Percentiles rank a stretch among this genome's conserved stretches.
These are phyloP conservation scores for Anabas testudineus DNA, from an alignment of 2,797 vertebrate species.

Conservation along the genomic window DNA sequence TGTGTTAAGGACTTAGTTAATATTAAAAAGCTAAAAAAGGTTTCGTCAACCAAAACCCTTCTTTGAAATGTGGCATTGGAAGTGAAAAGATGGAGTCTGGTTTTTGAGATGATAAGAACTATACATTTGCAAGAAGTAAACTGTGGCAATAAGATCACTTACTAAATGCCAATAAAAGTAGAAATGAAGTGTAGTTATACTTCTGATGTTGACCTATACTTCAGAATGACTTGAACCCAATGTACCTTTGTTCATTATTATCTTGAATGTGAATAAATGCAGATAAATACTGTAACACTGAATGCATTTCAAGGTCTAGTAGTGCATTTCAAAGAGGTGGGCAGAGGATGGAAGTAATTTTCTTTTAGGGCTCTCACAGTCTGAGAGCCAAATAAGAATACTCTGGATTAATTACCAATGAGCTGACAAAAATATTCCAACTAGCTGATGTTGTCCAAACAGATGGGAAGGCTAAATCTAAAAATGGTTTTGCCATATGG, in stretches of 20 bases:
- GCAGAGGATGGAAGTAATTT: slow-evolving; percentile 45
- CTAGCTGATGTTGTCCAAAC: slow-evolving; percentile 41
- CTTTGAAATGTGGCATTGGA: slow-evolving; percentile 12
- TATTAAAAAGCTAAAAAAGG: slow-evolving; percentile 8
- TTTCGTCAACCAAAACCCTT: slow-evolving; percentile 5
- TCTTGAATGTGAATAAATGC: slow-evolving; percentile 23
- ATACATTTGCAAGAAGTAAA: background rate
- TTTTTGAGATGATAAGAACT: background rate
- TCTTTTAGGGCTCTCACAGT: slow-evolving; percentile 46
- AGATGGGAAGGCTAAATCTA: slow-evolving; percentile 13
- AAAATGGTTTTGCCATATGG: slow-evolving; percentile 22
- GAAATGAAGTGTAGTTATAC: background rate
- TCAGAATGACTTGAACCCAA: slow-evolving; percentile 3
- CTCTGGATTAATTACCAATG: slow-evolving; percentile 47
- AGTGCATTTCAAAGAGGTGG: slow-evolving; percentile 17
- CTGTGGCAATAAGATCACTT: background rate
- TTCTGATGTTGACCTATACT: background rate
- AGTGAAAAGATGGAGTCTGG: background rate
- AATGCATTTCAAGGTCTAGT: slow-evolving; percentile 8
- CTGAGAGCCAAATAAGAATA: slow-evolving; percentile 42
- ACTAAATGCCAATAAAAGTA: background rate
- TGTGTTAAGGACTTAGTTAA: slow-evolving; percentile 25
- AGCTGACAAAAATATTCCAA: slow-evolving; percentile 40
- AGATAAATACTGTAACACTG: background rate
- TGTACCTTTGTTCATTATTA: slow-evolving; percentile 6